Base-by-base conservation (phyloP, 2,113 vertebrate genomes). In the Morone chrysops region DNA sequence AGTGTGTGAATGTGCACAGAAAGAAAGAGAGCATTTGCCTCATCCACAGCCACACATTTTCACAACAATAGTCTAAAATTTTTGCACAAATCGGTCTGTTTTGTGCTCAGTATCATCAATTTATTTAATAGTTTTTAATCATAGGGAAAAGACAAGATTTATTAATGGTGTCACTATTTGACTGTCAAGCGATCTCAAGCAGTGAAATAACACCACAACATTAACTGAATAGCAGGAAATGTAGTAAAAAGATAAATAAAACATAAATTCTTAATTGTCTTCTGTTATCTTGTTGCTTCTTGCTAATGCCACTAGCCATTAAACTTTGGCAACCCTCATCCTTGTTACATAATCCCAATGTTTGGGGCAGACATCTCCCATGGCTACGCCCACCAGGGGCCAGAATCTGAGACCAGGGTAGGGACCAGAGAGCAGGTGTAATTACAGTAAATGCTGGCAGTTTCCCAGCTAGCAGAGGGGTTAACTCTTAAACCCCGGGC, bases 391-490 rank as follows among this genome's bases (percentile, higher is more conserved):
- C 88, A 61, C 75, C 41, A 36, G 53, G 60, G 82, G 63, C 83
- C 81, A 80, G 45, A 75, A 87, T 82, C 69, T 70, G 80, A 91
- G 72, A 79, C 79, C 81, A 31, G 73, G 78, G 36, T 43, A 17
- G 67, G 86, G 83, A 80, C 82, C 84, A 48, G 45, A 80, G 89
- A 84, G 82, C 87, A 87, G 91, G 57, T 92, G 87, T 83, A 91
- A 89, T 90, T 90, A 90, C 90, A 88, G 89, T 70, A 70, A 78
- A 70, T 22, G 70, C 65, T 89, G 86, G 75, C 90, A 66, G 68
- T 61, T 84, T 82, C 36, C 81, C 87, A 86, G 70, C 67, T 2
- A 56, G 70, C 73, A 61, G 25, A 70, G 22, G 69, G 66, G 86
- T 84, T 88, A 88, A 90, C 60, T 81, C 63, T 80, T 60, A 69